Conservation (phyloP, 2,113 vertebrate genomes). For the Lontra canadensis region DNA sequence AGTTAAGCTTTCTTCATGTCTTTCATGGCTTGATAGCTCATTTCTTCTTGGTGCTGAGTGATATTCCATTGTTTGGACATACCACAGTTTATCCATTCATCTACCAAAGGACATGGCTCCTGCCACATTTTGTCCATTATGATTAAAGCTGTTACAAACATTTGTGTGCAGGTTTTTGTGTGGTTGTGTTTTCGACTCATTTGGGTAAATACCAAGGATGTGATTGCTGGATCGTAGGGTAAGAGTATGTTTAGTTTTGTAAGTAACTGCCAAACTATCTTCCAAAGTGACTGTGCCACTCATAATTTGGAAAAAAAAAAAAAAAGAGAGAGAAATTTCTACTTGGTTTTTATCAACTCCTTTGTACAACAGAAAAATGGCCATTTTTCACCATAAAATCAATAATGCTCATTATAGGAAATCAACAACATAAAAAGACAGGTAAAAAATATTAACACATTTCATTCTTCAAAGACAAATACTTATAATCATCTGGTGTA, state of each 20-base stretch:
- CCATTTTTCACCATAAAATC: neutral
- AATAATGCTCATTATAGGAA: neutral
- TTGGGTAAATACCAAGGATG: neutral
- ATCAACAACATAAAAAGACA: neutral
- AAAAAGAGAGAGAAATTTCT: neutral
- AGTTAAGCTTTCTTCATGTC: neutral
- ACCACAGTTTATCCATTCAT: neutral
- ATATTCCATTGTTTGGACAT: neutral
- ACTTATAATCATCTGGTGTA: neutral
- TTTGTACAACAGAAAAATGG: neutral
- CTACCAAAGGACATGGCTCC: neutral
- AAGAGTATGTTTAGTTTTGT: neutral
- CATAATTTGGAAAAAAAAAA: neutral
- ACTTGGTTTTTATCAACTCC: neutral
- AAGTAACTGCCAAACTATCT: neutral
- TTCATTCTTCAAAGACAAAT: constrained; percentile 31
- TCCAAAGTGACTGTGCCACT: neutral
- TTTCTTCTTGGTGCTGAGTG: neutral
- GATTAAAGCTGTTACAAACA: neutral
- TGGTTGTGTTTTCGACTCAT: neutral
- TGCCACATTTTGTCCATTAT: neutral
- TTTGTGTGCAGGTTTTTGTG: neutral
- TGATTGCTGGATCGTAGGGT: neutral
- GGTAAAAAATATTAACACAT: neutral
- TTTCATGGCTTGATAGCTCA: neutral